Evolutionary conservation across 2,113 vertebrate species (phyloP).

Genomic region (Micronisus gabar): DNA sequence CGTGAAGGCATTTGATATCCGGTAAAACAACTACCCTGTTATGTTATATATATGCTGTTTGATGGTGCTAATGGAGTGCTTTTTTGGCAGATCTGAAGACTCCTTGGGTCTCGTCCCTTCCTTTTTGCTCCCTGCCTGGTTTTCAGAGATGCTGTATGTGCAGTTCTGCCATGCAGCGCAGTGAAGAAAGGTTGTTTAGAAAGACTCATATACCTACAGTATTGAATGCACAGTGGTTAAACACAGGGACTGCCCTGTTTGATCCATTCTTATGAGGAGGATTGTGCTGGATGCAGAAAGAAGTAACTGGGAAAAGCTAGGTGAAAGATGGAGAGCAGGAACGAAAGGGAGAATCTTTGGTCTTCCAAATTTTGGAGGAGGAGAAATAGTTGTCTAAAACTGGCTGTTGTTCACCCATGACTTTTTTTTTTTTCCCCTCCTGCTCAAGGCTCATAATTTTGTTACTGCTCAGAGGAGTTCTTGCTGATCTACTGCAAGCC

Average conservation of each 20-base stretch:
- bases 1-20: conserved; percentile 82
- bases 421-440: neutral
- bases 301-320: neutral
- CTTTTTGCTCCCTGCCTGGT: neutral
- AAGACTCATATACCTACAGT: neutral
- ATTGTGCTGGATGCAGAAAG: neutral
- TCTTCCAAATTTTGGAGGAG: neutral
- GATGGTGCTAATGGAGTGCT: neutral
- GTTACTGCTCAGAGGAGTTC: neutral
- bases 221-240: neutral
- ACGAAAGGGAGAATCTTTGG: neutral
- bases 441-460: neutral
- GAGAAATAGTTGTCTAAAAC: neutral
- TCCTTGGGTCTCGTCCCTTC: neutral
- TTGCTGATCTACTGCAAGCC: neutral
- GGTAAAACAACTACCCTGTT: conserved; percentile 68
- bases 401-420: neutral
- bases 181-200: neutral
- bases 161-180: neutral
- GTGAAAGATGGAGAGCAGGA: neutral
- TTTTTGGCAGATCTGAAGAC: neutral
- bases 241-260: neutral
- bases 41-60: neutral
- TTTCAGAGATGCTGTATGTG: neutral
- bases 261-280: neutral